Percentiles rank a stretch among this genome's conserved stretches.
These are phyloP conservation scores for Cliona cf. orientalis DNA, from an alignment of 37 sponge, comb jelly and placozoan species.

Conservation along the genomic window DNA sequence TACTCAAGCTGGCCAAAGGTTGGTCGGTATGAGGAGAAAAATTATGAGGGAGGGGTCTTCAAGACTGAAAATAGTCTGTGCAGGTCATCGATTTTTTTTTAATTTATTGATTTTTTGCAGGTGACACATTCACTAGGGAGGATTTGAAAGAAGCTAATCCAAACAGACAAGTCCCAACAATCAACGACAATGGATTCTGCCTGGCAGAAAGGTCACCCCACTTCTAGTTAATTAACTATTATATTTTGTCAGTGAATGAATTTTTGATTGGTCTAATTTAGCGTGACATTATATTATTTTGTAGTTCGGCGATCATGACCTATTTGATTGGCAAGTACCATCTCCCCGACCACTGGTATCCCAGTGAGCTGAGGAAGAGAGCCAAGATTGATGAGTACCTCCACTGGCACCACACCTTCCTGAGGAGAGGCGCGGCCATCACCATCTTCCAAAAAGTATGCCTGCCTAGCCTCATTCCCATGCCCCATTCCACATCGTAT, in stretches of 20 bases:
- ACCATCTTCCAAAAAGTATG: conserved; percentile 50
- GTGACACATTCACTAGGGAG: conserved; percentile 51
- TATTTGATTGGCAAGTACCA: conserved; percentile 62
- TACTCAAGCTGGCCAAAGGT: conserved; percentile 73
- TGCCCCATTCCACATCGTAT: no score
- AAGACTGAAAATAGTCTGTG: not conserved
- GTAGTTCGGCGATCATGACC: conserved; percentile 66
- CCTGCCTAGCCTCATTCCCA: no score
- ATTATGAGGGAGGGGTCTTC: not conserved
- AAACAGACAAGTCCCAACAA: conserved; percentile 61
- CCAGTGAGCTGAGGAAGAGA: conserved; percentile 48
- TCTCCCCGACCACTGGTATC: conserved; percentile 82
- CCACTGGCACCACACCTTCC: conserved; percentile 66
- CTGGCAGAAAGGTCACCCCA: conserved; percentile 78
- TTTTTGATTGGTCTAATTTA: no score
- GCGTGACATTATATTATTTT: no score
- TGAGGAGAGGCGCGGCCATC: conserved; percentile 54
- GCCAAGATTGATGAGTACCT: conserved; percentile 77
- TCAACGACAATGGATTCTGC: conserved; percentile 74
- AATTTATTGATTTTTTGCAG: conserved; percentile 18
- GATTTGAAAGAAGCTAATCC: conserved; percentile 59
- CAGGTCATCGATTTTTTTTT: not conserved
- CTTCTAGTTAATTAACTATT: no score
- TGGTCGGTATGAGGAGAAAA: not conserved
- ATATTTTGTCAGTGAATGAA: no score